Evolutionary conservation across 2,888 invertebrate species (phyloP).

Genomic region (Drosophila rubida): DNA sequence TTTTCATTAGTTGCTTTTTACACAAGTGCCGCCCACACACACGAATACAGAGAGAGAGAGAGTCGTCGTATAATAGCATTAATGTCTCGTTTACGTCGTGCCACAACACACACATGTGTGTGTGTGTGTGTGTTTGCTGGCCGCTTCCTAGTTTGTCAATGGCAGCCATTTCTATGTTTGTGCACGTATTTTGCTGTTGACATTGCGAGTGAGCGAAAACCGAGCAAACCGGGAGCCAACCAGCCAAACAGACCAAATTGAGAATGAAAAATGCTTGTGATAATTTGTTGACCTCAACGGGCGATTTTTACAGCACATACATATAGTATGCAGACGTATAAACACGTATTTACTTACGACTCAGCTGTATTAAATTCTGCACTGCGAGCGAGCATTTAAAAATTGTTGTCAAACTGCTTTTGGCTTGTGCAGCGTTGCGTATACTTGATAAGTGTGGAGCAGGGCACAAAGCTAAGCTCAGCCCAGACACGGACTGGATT

Average conservation of each 20-base stretch:
- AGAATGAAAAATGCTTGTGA: slow-evolving; percentile 70
- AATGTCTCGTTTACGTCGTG: slow-evolving; percentile 74
- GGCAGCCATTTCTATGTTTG: slow-evolving; percentile 80
- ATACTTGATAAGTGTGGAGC: slow-evolving; percentile 59
- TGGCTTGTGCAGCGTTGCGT: slow-evolving; percentile 58
- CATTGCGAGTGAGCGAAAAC: slow-evolving; percentile 55
- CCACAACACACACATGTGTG: neutral
- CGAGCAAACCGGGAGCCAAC: slow-evolving; percentile 21
- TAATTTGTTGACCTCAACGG: slow-evolving; percentile 79
- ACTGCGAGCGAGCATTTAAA: slow-evolving; percentile 34
- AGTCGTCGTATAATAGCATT: slow-evolving; percentile 78
- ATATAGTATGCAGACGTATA: neutral
- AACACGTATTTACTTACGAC: neutral
- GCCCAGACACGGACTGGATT: slow-evolving; percentile 60
- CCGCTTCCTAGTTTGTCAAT: slow-evolving; percentile 67
- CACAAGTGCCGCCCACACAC: slow-evolving; percentile 71
- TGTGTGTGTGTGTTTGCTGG: slow-evolving; percentile 23
- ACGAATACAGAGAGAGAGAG: no score
- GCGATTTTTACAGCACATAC: slow-evolving; percentile 36
- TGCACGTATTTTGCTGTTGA: slow-evolving; percentile 79
- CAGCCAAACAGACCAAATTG: slow-evolving; percentile 43
- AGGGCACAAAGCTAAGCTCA: slow-evolving; percentile 43
- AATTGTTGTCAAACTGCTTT: slow-evolving; percentile 39
- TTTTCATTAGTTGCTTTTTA: slow-evolving; percentile 82
- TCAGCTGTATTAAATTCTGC: slow-evolving; percentile 14